Percentiles rank a stretch among this genome's conserved stretches.
Conservation (phyloP, 2,888 invertebrate species). For the Diarsia mendica region DNA sequence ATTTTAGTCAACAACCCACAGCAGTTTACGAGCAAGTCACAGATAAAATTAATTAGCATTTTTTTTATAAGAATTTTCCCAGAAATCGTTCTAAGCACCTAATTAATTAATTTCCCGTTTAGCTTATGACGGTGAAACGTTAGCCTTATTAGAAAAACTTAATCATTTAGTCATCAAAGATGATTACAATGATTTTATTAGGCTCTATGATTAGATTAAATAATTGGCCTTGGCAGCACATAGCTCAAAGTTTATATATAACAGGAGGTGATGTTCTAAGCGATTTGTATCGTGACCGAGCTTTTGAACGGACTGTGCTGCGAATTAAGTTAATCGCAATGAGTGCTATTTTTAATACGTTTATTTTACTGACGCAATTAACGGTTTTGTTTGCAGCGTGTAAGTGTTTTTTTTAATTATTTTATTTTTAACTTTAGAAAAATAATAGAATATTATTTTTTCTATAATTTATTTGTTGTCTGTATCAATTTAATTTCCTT, state of each 20-base stretch:
- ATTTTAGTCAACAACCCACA: background rate
- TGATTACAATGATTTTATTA: constrained; percentile 6
- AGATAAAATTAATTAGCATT: background rate
- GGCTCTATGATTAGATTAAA: constrained; percentile 41
- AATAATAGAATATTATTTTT: background rate
- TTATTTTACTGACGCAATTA: constrained; percentile 69
- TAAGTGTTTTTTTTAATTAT: constrained; percentile 67
- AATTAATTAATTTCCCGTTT: background rate
- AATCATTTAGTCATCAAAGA: background rate
- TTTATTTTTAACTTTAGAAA: background rate
- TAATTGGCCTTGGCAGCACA: constrained; percentile 65
- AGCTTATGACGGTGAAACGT: background rate
- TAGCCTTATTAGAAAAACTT: background rate
- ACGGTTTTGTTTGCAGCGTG: constrained; percentile 68
- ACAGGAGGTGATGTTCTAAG: constrained; percentile 46
- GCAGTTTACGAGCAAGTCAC: background rate
- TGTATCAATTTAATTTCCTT: background rate
- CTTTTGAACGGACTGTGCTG: constrained; percentile 67
- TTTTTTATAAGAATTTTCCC: background rate
- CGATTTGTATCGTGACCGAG: constrained; percentile 67
- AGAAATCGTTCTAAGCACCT: background rate
- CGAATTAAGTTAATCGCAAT: constrained; percentile 62
- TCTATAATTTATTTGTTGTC: background rate
- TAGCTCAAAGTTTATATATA: constrained; percentile 72
- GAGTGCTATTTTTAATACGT: constrained; percentile 65